Percentiles rank a stretch among this genome's conserved stretches.
Conservation (phyloP, 2,888 invertebrate species). For the Drosophila colorata region DNA sequence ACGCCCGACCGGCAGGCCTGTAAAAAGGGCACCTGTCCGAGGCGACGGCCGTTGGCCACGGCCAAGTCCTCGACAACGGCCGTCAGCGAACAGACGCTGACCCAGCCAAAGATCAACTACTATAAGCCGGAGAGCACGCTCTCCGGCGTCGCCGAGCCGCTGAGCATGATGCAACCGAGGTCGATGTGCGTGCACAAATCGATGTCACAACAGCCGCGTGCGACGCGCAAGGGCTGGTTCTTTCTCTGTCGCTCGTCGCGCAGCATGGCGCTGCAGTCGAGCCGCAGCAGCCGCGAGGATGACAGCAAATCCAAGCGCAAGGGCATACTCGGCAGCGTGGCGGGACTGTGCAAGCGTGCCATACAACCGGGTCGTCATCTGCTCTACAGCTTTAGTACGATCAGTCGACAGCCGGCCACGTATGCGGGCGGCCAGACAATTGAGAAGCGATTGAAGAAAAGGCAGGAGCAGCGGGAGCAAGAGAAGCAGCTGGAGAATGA, state of each 20-base stretch:
- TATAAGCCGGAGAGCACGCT: too few species aligned
- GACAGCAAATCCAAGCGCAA: not conserved
- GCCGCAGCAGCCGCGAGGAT: not conserved
- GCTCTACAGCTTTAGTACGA: constrained; percentile 45
- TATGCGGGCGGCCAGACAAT: not conserved
- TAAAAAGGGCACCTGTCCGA: too few species aligned
- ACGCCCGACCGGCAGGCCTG: too few species aligned
- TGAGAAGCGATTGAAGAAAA: not conserved
- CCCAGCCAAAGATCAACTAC: too few species aligned
- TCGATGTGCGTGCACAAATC: not conserved
- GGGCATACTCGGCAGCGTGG: constrained; percentile 28
- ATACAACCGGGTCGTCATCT: constrained; percentile 48
- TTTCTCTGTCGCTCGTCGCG: not conserved
- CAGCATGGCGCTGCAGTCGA: not conserved
- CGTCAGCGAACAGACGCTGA: too few species aligned
- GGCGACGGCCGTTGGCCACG: too few species aligned
- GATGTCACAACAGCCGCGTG: not conserved
- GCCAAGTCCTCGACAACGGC: too few species aligned
- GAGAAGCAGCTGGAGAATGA: too few species aligned
- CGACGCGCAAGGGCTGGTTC: not conserved
- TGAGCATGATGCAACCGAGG: too few species aligned
- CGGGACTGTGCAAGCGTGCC: constrained; percentile 44
- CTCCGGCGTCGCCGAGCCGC: too few species aligned
- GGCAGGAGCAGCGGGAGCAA: not conserved
- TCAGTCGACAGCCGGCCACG: not conserved